Base-by-base conservation (phyloP, 2,113 vertebrate species). In the Platanista minor region DNA sequence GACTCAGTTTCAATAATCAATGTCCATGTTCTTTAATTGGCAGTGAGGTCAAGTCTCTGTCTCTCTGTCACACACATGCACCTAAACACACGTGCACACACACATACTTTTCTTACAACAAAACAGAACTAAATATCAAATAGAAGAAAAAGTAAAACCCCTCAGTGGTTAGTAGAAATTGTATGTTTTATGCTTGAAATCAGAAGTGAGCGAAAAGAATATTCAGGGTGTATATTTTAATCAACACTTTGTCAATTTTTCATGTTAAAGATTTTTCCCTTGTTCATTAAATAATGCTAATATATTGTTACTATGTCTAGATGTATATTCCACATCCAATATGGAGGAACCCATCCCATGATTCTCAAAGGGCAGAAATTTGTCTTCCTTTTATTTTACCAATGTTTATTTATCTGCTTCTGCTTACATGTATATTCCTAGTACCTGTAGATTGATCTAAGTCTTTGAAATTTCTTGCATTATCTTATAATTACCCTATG, bases 161-260 rank as follows among this genome's bases (percentile, higher is more conserved):
- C 23, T 86, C 57, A 41, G 6, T 31, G 39, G 59, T 93, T 96
- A 96, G 31, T 36, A 87, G 43, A 93, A 87, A 4, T 86, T 77
- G 87, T 72, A 71, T 83, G 15, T 41, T 92, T 61, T 83, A 2
- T 52, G 7, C 15, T 90, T 87, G 39, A 92, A 87, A 83, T 74
- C 13, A 72, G 43, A 82, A 83, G 66, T 39, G 14, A 74, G 29
- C 12, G 77, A 67, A 25, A 77, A 54, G 9, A 77, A 72, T 77
- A 31, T 95, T 97, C 59, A 92, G 85, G 43, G 57, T 66, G 8
- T 4, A 46, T 90, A 90, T 96, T 97, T 92, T 96, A 69, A 77
- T 72, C 14, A 93, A n/a, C 36, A 80, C 14, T 72, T 59, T 69
- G 4, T 54, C 85, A 95, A 84, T 20, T 87, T 97, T 93, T 95